A percentile compares a stretch with the other conserved stretches of the same genome.
phyloP scores from a whole-genome alignment of 2,797 vertebrate genomes.

The Coranthus polyacanthus region DNA sequence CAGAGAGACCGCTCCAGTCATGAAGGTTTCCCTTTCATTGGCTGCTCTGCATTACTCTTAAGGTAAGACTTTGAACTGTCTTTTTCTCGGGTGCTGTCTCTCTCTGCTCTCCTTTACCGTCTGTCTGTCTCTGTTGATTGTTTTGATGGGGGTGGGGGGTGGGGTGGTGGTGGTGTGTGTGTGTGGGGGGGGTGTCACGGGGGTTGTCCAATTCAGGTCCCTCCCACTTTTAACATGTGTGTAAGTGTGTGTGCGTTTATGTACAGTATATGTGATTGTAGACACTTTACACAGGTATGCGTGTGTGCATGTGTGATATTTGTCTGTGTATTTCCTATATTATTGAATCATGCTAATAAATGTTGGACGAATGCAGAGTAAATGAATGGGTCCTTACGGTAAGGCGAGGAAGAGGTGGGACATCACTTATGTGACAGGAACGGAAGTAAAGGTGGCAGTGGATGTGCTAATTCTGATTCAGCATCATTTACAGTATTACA shows the following conservation, averaged over 20 bases:
- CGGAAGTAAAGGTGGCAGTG: not conserved
- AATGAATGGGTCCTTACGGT: slow-evolving; percentile 57
- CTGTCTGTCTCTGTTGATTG: slow-evolving; percentile 65
- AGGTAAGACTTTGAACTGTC: slow-evolving; percentile 85
- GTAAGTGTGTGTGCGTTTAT: slow-evolving; percentile 30
- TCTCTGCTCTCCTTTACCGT: slow-evolving; percentile 56
- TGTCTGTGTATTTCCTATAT: slow-evolving; percentile 38
- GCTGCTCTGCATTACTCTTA: slow-evolving; percentile 74
- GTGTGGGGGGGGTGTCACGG: slow-evolving; percentile 20
- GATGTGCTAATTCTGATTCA: too few relatives aligned
- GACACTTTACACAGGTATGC: slow-evolving; percentile 3
- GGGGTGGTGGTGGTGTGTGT: slow-evolving; percentile 1
- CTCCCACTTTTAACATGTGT: slow-evolving; percentile 70
- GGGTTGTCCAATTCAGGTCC: slow-evolving; percentile 57
- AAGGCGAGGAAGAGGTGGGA: slow-evolving; percentile 43
- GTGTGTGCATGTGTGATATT: slow-evolving; percentile 24
- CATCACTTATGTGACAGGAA: too few relatives aligned
- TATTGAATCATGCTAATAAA: slow-evolving; percentile 60
- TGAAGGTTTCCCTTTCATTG: slow-evolving; percentile 78
- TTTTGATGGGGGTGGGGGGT: slow-evolving; percentile 49
- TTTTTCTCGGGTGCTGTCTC: slow-evolving; percentile 44
- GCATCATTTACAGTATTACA: not conserved
- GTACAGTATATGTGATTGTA: slow-evolving; percentile 17
- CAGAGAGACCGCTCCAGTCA: slow-evolving; percentile 73
- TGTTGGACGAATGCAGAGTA: too few relatives aligned